Percentiles rank a stretch among this genome's conserved stretches.
These are phyloP conservation scores for Dinomys branickii DNA, from an alignment of 2,113 vertebrate genomes.

Conservation along the genomic window DNA sequence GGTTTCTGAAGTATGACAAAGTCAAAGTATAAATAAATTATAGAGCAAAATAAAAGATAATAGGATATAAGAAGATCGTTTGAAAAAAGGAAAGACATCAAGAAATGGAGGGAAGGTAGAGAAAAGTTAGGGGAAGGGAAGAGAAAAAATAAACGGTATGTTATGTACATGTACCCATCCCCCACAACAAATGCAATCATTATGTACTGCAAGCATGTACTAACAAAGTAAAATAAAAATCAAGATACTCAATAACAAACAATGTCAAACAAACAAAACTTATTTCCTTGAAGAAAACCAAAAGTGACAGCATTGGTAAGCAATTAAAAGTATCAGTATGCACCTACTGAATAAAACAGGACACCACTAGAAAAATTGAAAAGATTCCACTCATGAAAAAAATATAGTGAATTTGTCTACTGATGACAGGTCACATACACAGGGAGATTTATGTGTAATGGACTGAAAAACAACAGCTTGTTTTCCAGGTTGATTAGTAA, in stretches of 20 bases:
- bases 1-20: background rate
- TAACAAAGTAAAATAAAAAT: background rate
- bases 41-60: background rate
- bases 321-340: slow-evolving; percentile 3
- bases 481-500: background rate
- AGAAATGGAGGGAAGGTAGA: background rate
- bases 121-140: background rate
- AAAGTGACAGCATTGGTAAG: background rate
- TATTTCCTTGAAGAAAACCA: slow-evolving; percentile 27
- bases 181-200: background rate
- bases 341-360: background rate
- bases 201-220: background rate
- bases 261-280: background rate
- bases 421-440: background rate
- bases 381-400: background rate
- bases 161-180: background rate
- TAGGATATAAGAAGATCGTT: background rate
- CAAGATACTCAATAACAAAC: slow-evolving; percentile 37
- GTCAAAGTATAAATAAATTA: background rate
- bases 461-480: slow-evolving; percentile 52
- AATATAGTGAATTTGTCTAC: background rate
- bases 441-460: background rate
- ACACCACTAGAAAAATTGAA: background rate
- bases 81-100: background rate
- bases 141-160: background rate